Conservation (phyloP, 2,888 invertebrate genomes). For the Papilio demoleus region DNA sequence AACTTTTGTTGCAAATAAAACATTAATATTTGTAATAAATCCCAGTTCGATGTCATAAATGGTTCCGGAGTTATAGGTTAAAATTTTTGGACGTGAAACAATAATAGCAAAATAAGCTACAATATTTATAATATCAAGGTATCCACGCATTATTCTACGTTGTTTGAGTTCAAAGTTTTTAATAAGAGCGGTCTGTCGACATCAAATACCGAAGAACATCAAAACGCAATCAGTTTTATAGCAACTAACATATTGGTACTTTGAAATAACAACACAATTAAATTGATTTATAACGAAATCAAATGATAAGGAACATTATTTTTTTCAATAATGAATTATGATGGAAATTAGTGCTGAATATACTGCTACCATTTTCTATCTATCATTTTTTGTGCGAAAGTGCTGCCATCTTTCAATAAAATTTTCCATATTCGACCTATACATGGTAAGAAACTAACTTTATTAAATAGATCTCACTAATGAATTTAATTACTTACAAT, state of each 20-base stretch:
- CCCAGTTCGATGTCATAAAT: too few species aligned
- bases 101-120: too few species aligned
- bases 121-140: too few species aligned
- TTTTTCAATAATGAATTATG: not conserved
- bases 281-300: conserved; percentile 15
- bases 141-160: not conserved
- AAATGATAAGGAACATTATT: not conserved
- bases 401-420: too few species aligned
- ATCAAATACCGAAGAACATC: conserved; percentile 11
- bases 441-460: conserved; percentile 21
- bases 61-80: too few species aligned
- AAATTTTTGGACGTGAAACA: too few species aligned
- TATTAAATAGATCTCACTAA: conserved; percentile 27
- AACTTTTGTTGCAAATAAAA: too few species aligned
- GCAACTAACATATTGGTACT: conserved; percentile 2
- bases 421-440: not conserved
- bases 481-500: conserved; percentile 13
- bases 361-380: too few species aligned
- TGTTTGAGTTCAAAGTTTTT: not conserved
- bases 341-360: too few species aligned
- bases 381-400: too few species aligned
- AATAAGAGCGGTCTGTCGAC: not conserved
- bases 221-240: conserved; percentile 26
- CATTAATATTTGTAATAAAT: too few species aligned
- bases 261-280: not conserved